A percentile compares a stretch with the other conserved stretches of the same genome.
phyloP scores from a whole-genome alignment of 2,797 vertebrate genomes.

The Muraenolepis orangiensis region DNA sequence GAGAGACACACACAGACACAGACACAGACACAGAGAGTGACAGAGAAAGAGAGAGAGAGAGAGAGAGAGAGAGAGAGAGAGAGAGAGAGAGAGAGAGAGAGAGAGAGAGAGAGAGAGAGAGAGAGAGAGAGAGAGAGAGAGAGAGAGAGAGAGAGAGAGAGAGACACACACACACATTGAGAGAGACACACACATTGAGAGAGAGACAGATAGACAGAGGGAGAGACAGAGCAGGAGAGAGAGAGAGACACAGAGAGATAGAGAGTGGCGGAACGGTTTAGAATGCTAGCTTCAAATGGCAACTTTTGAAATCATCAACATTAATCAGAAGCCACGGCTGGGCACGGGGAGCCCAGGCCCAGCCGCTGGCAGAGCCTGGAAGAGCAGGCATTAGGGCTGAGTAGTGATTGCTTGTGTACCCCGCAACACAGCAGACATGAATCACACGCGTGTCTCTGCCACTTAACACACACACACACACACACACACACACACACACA shows the following conservation, averaged over 20 bases:
- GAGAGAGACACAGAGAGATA: not conserved
- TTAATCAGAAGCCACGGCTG: slow-evolving; percentile 54
- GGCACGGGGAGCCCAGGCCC: slow-evolving; percentile 7
- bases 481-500: too few species aligned
- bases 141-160: slow-evolving; percentile 4
- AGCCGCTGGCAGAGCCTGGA: slow-evolving; percentile 51
- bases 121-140: too few species aligned
- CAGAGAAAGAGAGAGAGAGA: not conserved
- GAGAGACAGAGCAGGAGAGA: not conserved
- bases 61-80: not conserved
- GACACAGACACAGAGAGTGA: not conserved
- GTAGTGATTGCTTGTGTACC: slow-evolving; percentile 70
- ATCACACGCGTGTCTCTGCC: slow-evolving; percentile 52
- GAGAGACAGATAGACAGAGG: not conserved
- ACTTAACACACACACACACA: slow-evolving; percentile 11
- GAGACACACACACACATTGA: slow-evolving; percentile 19
- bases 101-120: not conserved
- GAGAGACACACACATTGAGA: not conserved
- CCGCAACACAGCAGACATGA: slow-evolving; percentile 67
- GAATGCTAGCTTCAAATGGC: slow-evolving; percentile 49
- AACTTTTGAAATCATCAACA: slow-evolving; percentile 71
- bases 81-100: not conserved
- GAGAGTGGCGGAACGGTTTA: not conserved
- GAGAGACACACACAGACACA: not conserved
- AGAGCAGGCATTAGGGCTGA: slow-evolving; percentile 59